Base-by-base conservation (phyloP, 2,113 vertebrate genomes). In the Triplophysa rosa region DNA sequence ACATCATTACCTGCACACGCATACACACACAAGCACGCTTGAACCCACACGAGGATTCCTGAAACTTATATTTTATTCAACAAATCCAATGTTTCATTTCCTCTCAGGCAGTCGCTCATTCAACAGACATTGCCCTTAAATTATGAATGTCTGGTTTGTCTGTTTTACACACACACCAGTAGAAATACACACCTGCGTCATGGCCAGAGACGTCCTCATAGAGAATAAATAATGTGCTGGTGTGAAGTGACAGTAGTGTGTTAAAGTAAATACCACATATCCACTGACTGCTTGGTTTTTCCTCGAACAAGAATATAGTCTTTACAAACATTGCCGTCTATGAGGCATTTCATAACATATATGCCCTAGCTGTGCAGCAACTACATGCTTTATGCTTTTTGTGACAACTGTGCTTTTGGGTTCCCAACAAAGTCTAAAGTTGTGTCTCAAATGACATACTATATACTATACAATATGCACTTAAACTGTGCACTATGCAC, bases 1-100 rank as follows among this genome's bases (percentile, higher is more conserved):
- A 89, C 88, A 85, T 88, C 87, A 89, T 90, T 90, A 89, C 81
- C 85, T 86, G 80, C 19, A 42, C 79, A 81, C 85, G 81, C 83
- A 79, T 47, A 9, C 45, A 69, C 62, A 79, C 80, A 80, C 80
- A 82, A 74, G 82, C 83, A 80, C 45, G 63, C 49, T 19, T 82
- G 65, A 61, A 67, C 63, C 78, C 71, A 84, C 66, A 88, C 85
- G 81, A 88, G 89, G 86, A 81, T 86, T 66, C 63, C 29, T 61
- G 61, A 67, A 70, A 78, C 78, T 80, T 83, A 70, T 84, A 69
- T 84, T 75, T 84, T 74, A 80, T 92, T 90, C 84, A 90, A 84
- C 80, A 80, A 87, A 87, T 91, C 78, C 89, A 91, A 88, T 88
- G 89, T 90, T 90, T 86, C 62, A 74, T 67, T 87, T 82, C 84